These are phyloP conservation scores for Fragum sueziense DNA, from an alignment of 2,888 invertebrate species.

Conservation along the genomic window DNA sequence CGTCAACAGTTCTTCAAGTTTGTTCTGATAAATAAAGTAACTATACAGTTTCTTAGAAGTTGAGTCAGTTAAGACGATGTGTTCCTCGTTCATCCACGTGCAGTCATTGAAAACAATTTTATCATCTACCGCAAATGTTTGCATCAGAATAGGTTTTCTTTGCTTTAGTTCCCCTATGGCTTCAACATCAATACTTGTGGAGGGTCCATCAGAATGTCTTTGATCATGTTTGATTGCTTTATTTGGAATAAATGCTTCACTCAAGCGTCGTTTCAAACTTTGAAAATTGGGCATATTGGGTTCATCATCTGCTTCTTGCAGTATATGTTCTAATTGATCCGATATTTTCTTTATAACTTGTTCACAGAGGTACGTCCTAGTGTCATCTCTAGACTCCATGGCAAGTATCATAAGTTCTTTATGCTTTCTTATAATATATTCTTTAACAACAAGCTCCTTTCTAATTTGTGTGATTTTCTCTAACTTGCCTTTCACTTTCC, in stretches of 20 bases:
- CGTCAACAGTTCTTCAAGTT: background rate
- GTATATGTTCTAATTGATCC: background rate
- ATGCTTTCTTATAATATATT: background rate
- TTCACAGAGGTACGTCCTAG: background rate
- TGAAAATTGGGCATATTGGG: background rate
- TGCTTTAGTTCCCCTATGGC: background rate
- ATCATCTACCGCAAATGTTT: background rate
- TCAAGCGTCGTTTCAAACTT: background rate
- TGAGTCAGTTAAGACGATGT: background rate
- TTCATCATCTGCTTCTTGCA: background rate
- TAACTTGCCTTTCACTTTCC: background rate
- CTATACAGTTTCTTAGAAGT: background rate
- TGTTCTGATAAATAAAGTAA: background rate
- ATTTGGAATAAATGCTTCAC: background rate
- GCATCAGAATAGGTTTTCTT: background rate
- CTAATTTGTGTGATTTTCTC: background rate
- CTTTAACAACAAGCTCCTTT: background rate
- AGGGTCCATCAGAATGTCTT: background rate
- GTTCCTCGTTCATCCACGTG: constrained; percentile 15
- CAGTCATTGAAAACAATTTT: background rate
- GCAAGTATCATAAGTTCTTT: background rate
- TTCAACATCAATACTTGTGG: background rate
- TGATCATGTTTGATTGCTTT: background rate
- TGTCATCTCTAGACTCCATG: background rate
- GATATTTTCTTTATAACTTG: background rate